phyloP scores from a whole-genome alignment of 2,888 invertebrate genomes.

The Cryptus viduatorius region DNA sequence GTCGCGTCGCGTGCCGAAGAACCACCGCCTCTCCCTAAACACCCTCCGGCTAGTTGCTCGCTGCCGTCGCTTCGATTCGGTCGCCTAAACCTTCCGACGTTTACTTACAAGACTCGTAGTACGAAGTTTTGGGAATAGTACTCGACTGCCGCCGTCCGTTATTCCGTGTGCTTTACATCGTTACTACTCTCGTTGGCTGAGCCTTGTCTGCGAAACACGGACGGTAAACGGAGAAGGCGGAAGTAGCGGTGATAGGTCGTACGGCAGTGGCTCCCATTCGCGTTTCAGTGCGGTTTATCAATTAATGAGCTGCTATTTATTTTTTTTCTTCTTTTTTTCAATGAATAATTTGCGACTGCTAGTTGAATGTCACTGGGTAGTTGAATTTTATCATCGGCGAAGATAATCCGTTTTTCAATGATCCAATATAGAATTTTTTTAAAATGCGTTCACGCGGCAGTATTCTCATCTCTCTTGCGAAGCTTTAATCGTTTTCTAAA shows the following conservation, averaged over 20 bases:
- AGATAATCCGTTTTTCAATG: neutral
- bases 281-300: neutral
- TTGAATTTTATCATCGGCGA: neutral
- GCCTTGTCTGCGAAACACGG: conserved; percentile 66
- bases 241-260: conserved; percentile 65
- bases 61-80: conserved; percentile 64
- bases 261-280: conserved; percentile 64
- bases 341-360: neutral
- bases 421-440: neutral
- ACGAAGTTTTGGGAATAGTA: conserved; percentile 67
- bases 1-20: conserved; percentile 64
- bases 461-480: neutral
- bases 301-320: neutral
- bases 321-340: neutral
- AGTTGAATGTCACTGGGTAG: neutral
- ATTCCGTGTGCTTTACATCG: conserved; percentile 42
- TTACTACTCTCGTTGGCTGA: conserved; percentile 53
- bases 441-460: neutral
- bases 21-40: conserved; percentile 60
- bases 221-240: conserved; percentile 63
- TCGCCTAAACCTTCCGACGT: conserved; percentile 67
- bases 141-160: conserved; percentile 28
- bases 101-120: conserved; percentile 66
- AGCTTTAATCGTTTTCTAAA: conserved; percentile 2
- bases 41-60: conserved; percentile 55